These are phyloP conservation scores for Masnerella sp. DNA, from an alignment of 2,888 invertebrate species.

Conservation along the genomic window DNA sequence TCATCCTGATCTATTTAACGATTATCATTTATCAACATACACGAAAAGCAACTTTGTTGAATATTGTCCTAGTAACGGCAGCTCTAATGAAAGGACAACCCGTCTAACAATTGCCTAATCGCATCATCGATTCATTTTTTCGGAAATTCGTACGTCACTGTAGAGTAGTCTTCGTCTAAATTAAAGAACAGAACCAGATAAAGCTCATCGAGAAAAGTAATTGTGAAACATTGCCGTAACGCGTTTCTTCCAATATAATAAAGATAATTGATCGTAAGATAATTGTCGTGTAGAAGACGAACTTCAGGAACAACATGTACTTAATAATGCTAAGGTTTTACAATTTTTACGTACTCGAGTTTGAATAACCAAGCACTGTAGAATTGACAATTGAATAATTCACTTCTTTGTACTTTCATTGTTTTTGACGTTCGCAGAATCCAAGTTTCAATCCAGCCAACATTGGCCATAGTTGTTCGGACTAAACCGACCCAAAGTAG, in stretches of 20 bases:
- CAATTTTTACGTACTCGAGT: conserved; percentile 20
- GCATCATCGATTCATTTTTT: conserved; percentile 15
- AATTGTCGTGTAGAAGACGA: conserved; percentile 11
- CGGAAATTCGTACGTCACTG: too few relatives aligned
- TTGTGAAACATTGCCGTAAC: conserved; percentile 43
- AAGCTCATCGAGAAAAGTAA: conserved; percentile 43
- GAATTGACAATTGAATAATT: conserved; percentile 7
- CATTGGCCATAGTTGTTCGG: conserved; percentile 9
- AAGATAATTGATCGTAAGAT: conserved; percentile 18
- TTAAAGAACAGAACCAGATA: too few relatives aligned
- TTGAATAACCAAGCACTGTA: conserved; percentile 23
- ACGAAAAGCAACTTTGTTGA: conserved; percentile 44
- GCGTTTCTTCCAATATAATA: conserved; percentile 33
- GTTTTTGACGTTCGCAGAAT: conserved; percentile 1
- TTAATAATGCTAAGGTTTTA: conserved; percentile 10
- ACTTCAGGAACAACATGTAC: conserved; percentile 18
- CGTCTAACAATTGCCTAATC: conserved; percentile 32
- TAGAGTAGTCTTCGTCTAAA: too few relatives aligned
- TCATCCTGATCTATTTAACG: not conserved
- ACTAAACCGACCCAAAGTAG: conserved; percentile 21
- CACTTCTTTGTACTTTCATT: conserved; percentile 9
- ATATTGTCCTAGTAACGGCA: conserved; percentile 40
- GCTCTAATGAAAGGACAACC: conserved; percentile 25
- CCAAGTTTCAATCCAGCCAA: conserved; percentile 6
- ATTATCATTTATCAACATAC: too few relatives aligned